Conservation (phyloP, 2,113 vertebrate species). For the Carassius gibelio region DNA sequence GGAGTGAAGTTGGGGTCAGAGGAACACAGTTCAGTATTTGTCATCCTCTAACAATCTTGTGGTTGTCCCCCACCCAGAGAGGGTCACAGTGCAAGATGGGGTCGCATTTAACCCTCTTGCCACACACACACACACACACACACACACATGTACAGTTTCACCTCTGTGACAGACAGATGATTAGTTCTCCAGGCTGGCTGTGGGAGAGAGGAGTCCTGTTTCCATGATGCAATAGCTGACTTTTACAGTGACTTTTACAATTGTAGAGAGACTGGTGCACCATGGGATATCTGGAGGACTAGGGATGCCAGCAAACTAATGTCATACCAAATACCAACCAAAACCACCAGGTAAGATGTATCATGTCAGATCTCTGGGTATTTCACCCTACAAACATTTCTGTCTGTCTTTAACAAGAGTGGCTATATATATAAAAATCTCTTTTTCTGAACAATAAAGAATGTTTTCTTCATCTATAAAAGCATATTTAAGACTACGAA, state of each 20-base stretch:
- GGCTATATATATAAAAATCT: neutral
- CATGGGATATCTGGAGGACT: conserved; percentile 50
- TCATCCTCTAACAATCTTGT: conserved; percentile 63
- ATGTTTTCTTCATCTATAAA: neutral
- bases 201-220: conserved; percentile 57
- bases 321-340: conserved; percentile 34
- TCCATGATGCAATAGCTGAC: conserved; percentile 62
- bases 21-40: conserved; percentile 58
- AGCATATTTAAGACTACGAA: neutral
- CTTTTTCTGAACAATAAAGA: neutral
- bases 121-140: conserved; percentile 42
- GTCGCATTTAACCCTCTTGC: conserved; percentile 59
- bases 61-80: conserved; percentile 67
- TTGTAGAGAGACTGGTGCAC: conserved; percentile 56
- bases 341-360: conserved; percentile 12
- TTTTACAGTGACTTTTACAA: conserved; percentile 70
- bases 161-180: conserved; percentile 63
- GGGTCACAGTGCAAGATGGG: conserved; percentile 60
- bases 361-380: neutral
- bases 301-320: conserved; percentile 50
- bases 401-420: neutral
- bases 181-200: conserved; percentile 77
- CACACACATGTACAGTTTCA: conserved; percentile 36
- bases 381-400: neutral
- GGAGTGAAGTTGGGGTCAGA: conserved; percentile 60